A percentile compares a stretch with the other conserved stretches of the same genome.
These are phyloP conservation scores for Stichopus horrens DNA, from an alignment of 53 echinoderm and acorn worm genomes.

Conservation along the genomic window DNA sequence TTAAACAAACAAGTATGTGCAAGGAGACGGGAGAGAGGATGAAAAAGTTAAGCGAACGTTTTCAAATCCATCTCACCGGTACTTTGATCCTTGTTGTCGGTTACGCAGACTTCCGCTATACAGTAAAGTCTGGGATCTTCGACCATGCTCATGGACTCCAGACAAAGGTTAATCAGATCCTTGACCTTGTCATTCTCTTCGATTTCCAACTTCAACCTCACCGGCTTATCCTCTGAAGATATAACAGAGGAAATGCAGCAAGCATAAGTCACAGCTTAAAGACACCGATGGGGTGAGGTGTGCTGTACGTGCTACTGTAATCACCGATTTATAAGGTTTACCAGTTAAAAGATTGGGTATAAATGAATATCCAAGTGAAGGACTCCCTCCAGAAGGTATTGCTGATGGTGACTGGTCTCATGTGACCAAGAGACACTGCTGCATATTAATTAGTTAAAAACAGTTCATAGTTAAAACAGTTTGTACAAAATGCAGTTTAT, in stretches of 20 bases:
- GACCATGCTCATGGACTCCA: constrained; percentile 63
- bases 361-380: not conserved
- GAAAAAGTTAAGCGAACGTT: not conserved
- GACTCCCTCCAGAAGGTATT: no score
- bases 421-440: no score
- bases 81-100: constrained; percentile 53
- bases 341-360: not conserved
- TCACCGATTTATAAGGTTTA: not conserved
- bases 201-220: constrained; percentile 69
- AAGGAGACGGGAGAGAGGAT: not conserved
- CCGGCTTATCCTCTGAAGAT: constrained; percentile 56
- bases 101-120: constrained; percentile 61
- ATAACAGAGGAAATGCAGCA: not conserved
- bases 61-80: not conserved
- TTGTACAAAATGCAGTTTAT: no score
- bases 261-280: not conserved
- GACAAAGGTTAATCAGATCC: constrained; percentile 67
- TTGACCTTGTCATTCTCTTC: constrained; percentile 55
- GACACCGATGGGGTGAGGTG: not conserved
- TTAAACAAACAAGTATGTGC: not conserved
- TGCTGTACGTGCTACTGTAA: not conserved
- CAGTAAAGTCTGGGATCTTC: constrained; percentile 91
- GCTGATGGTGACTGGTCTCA: no score
- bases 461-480: no score
- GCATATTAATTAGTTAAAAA: no score